Conservation (phyloP, 37 sponge, comb jelly and placozoan species). For the Theonella swinhoei region DNA sequence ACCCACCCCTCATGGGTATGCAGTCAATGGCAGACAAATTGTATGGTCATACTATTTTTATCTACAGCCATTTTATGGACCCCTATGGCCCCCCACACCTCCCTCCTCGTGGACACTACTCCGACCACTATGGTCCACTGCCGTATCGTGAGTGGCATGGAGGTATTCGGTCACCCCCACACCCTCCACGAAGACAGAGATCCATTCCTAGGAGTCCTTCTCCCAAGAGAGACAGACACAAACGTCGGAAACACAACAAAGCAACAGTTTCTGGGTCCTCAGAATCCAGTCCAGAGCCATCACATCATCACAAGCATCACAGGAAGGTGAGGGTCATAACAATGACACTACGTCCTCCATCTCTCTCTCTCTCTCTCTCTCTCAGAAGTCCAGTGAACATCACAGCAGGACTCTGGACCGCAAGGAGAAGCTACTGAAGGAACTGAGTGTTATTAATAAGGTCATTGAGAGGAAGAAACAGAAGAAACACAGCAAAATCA, state of each 20-base stretch:
- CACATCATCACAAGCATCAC: too few species aligned
- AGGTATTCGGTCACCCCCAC: too few species aligned
- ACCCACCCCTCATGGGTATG: too few species aligned
- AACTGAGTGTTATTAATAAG: conserved; percentile 44
- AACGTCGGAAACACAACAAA: neutral
- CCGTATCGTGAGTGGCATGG: neutral
- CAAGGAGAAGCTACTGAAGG: conserved; percentile 45
- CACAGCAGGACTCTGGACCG: conserved; percentile 2
- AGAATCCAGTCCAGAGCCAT: neutral
- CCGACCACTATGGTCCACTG: neutral
- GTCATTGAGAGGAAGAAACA: conserved; percentile 41
- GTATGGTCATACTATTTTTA: too few species aligned
- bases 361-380: neutral
- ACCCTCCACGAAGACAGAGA: neutral
- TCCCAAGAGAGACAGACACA: neutral
- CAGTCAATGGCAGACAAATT: too few species aligned
- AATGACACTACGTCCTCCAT: too few species aligned
- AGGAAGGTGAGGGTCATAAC: too few species aligned
- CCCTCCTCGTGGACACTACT: neutral
- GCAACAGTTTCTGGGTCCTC: neutral
- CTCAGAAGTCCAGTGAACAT: too few species aligned
- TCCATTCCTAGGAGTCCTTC: neutral
- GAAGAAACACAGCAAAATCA: conserved; percentile 2
- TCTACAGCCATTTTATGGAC: too few species aligned
- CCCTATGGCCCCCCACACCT: too few species aligned